Base-by-base conservation (phyloP, 2,888 invertebrate genomes). In the Steromphala cineraria region DNA sequence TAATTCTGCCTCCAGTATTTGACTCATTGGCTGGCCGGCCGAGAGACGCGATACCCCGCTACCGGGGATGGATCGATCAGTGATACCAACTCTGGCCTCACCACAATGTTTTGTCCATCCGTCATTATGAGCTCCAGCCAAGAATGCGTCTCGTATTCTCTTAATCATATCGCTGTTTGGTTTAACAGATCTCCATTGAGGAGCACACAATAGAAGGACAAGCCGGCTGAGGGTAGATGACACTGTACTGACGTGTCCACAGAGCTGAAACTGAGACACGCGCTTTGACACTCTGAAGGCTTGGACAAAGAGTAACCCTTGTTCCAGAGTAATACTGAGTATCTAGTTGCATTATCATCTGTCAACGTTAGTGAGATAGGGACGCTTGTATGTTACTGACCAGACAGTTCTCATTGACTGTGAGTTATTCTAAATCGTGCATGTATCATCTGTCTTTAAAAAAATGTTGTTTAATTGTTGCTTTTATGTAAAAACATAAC, bases 101-200 rank as follows among this genome's bases (percentile, higher is more conserved):
- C 46, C 46, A 46, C 46, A 46, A 46, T 46, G 46, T 15, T 62
- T 62, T 62, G 62, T 62, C 28, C 28, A 28, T 28, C 13, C 24
- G 62, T 62, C 62, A 62, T 24, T 24, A 62, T 62, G 28, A 28
- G 28, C 21, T 17, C 24, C 13, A 62, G 24, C 24, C 15, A 28
- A 21, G 62, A 17, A 62, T 62, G 62, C 62, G 24, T n/a, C 15
- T 62, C 28, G 28, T 62, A 28, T 62, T 62, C 62, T 62, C 62
- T 62, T 62, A 62, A 62, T 24, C 62, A 62, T 62, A 62, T 62
- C 62, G 28, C 62, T 62, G 62, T 62, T 62, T 62, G 62, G 15
- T 62, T 62, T 28, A 62, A 62, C 62, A 62, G 28, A 62, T 62
- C 7, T 21, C 10, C 62, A 62, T 62, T 62, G 24, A 28, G n/a